Evolutionary conservation across 2,888 invertebrate species (phyloP).

Genomic region (Cremastobaeus sp.): DNA sequence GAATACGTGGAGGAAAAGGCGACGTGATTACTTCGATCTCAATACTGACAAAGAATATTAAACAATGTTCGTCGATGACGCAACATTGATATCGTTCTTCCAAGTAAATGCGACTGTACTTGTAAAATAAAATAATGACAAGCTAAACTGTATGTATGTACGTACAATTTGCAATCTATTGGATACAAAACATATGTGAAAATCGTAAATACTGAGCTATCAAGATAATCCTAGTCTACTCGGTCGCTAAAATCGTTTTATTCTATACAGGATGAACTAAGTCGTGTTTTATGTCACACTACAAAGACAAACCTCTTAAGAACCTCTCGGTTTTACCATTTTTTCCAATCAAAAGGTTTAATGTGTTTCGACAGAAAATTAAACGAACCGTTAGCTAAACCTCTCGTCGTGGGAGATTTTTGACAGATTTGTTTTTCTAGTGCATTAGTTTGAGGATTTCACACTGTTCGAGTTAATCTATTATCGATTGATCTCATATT

Average conservation of each 20-base stretch:
- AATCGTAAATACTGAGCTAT: conserved; percentile 16
- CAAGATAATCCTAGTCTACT: conserved; percentile 26
- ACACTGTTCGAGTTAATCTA: conserved; percentile 10
- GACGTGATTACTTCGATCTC: conserved; percentile 6
- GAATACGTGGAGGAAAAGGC: conserved; percentile 47
- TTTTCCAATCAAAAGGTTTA: no score
- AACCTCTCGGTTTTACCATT: no score
- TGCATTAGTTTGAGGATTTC: no score
- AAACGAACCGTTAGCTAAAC: no score
- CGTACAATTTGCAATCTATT: conserved; percentile 43
- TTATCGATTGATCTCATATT: conserved; percentile 12
- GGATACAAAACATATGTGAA: no score
- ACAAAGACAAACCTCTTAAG: no score
- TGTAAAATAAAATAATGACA: conserved; percentile 2
- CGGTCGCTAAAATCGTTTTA: conserved; percentile 28
- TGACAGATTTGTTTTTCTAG: no score
- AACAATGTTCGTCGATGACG: conserved; percentile 46
- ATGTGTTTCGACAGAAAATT: no score
- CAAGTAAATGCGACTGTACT: conserved; percentile 62
- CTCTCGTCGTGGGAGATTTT: no score
- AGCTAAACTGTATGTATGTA: conserved; percentile 23
- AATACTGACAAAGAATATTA: conserved; percentile 19
- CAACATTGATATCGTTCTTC: conserved; percentile 72
- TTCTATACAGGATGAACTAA: no score
- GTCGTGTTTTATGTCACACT: no score